A percentile compares a stretch with the other conserved stretches of the same genome.
These are phyloP conservation scores for Rhinopomastus cyanomelas DNA, from an alignment of 2,113 vertebrate species.

Conservation along the genomic window DNA sequence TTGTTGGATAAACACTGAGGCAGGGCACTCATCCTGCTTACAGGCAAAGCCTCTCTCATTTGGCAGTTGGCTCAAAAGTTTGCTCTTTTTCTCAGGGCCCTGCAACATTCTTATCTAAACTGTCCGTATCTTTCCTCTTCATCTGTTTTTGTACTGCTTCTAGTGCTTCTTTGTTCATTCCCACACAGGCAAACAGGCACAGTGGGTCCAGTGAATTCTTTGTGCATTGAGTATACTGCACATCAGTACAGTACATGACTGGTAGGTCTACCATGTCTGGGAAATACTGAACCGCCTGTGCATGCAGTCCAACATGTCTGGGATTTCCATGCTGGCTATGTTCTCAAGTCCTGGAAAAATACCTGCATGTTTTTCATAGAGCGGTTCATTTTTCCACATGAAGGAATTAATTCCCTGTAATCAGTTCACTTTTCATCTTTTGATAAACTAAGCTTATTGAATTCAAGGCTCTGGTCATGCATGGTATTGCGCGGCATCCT, in stretches of 20 bases:
- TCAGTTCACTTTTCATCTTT: conserved; percentile 47
- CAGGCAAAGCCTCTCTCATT: conserved; percentile 8
- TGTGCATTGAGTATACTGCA: conserved; percentile 61
- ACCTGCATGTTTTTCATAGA: conserved; percentile 34
- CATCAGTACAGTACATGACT: conserved; percentile 48
- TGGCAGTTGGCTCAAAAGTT: conserved; percentile 46
- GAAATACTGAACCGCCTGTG: conserved; percentile 53
- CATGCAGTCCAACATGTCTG: conserved; percentile 57
- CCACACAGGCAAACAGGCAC: conserved; percentile 54
- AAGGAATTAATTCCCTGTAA: conserved; percentile 25
- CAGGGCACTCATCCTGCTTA: not conserved
- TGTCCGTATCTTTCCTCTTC: conserved; percentile 34
- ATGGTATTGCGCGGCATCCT: not conserved
- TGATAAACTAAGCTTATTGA: conserved; percentile 33
- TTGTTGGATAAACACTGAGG: not conserved
- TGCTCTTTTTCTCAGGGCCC: conserved; percentile 52
- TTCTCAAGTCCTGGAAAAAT: conserved; percentile 55
- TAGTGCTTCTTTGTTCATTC: conserved; percentile 58
- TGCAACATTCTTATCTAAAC: conserved; percentile 62
- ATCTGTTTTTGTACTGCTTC: conserved; percentile 64
- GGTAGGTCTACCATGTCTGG: conserved; percentile 57
- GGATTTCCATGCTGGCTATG: conserved; percentile 53
- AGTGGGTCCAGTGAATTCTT: conserved; percentile 66
- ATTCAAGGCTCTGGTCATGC: not conserved
- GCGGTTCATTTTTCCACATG: conserved; percentile 37